phyloP scores from a whole-genome alignment of 2,113 vertebrate genomes.

The Chaetodon auriga region DNA sequence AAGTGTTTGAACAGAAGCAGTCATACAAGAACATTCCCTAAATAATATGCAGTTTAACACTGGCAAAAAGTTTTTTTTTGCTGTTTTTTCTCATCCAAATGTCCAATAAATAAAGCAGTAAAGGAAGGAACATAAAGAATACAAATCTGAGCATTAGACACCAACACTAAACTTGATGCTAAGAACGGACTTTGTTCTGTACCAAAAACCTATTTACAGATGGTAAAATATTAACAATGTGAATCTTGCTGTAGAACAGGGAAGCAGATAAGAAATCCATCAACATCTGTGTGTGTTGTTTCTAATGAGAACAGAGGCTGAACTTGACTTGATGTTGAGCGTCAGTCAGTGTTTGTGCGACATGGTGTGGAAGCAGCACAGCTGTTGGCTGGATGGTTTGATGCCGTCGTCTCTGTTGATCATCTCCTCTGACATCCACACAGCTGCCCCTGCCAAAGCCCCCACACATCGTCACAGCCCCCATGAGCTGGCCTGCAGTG shows the following conservation, averaged over 20 bases:
- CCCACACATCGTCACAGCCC: background rate
- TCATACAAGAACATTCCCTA: background rate
- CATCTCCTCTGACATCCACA: slow-evolving; percentile 40
- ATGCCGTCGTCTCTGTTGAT: slow-evolving; percentile 48
- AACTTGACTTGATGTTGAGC: slow-evolving; percentile 24
- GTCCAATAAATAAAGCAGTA: background rate
- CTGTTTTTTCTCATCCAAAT: background rate
- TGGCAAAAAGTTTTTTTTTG: background rate
- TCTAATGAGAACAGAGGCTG: background rate
- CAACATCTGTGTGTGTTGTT: background rate
- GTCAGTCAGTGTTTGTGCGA: slow-evolving; percentile 37
- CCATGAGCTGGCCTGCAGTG: slow-evolving; percentile 10
- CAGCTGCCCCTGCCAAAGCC: slow-evolving; percentile 39
- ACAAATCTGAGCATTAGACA: background rate
- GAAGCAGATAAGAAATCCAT: slow-evolving; percentile 1
- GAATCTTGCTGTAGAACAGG: background rate
- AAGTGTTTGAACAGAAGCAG: background rate
- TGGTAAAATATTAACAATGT: background rate
- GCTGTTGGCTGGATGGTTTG: slow-evolving; percentile 56
- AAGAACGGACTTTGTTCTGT: too few relatives aligned
- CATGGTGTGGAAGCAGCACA: slow-evolving; percentile 39
- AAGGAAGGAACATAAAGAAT: background rate
- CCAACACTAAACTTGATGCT: background rate
- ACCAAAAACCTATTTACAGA: background rate
- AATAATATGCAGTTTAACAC: background rate